These are phyloP conservation scores for Caenorhabditis becei DNA, from an alignment of 2,888 invertebrate genomes.

Conservation along the genomic window DNA sequence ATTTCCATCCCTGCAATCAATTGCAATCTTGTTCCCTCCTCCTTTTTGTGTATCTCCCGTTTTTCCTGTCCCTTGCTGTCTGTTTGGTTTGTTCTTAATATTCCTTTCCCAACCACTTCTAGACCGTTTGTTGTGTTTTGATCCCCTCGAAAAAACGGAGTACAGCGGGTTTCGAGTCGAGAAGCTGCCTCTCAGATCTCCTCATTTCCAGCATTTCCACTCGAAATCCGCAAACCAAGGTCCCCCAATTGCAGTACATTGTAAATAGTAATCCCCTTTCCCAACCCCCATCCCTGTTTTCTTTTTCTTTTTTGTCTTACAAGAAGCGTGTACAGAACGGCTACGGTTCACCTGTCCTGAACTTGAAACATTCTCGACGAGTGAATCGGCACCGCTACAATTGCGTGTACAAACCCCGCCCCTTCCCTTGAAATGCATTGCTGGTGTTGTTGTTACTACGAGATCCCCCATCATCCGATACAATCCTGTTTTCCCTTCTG, in stretches of 20 bases:
- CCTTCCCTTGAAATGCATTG: conserved; percentile 45
- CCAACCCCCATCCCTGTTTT: conserved; percentile 11
- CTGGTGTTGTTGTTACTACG: conserved; percentile 55
- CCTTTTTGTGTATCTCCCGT: conserved; percentile 17
- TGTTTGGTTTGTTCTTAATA: conserved; percentile 25
- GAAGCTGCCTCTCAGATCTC: neutral
- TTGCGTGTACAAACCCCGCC: conserved; percentile 57
- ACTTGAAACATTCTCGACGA: neutral
- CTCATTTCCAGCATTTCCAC: conserved; percentile 17
- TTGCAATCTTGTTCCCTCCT: conserved; percentile 41
- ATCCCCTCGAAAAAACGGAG: conserved; percentile 19
- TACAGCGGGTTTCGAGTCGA: neutral
- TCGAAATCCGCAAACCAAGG: neutral
- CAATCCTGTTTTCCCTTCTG: conserved; percentile 28
- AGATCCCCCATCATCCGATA: conserved; percentile 35
- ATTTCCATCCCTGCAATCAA: conserved; percentile 38
- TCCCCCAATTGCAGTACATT: conserved; percentile 28
- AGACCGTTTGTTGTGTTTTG: conserved; percentile 34
- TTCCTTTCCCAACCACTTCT: conserved; percentile 24
- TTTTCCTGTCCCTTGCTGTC: conserved; percentile 15
- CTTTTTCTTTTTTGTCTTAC: conserved; percentile 19
- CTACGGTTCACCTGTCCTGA: conserved; percentile 7
- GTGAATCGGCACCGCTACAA: neutral
- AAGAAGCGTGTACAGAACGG: conserved; percentile 44
- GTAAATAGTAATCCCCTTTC: conserved; percentile 39